Evolutionary conservation across 1,140 invertebrate genomes (phyloP), one percentile per base, ranked within the genome.

Genomic region (Heliothis subflexa): DNA sequence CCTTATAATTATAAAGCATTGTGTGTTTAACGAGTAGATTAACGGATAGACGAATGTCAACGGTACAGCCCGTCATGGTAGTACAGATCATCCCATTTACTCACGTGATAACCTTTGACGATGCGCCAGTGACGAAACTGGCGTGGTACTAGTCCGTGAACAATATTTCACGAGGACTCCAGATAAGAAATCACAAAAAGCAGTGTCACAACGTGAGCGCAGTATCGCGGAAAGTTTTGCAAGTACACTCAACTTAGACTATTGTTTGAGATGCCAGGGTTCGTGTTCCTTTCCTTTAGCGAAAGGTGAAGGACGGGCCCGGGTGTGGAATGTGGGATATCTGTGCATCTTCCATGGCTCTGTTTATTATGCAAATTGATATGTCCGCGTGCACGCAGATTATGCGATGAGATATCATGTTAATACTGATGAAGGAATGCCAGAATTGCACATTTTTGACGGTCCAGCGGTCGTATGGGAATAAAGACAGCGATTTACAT

Each of bases 111-210:
- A 91, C 86, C 87, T 89, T 88, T 90, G 84, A 85, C 85, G 82
- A 78, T 57, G 83, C 66, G 80, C 83, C 74, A 83, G 70, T 91
- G 86, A 83, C 82, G 89, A 90, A 91, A 91, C 80, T 71, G 80
- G 79, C 72, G 77, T 81, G 81, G 81, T 92, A 88, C 86, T 92
- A 89, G 86, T 89, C 84, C 88, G 87, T 84, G 88, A 86, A 83
- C 78, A 86, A 86, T 86, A 88, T 86, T 90, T 87, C 86, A 87
- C 80, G 80, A 88, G 82, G 85, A 83, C 83, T 86, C 57, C 68
- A 87, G 90, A 93, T 93, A 92, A 89, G 85, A 81, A 81, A 90
- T 91, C 87, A 86, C 84, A 87, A 89, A 89, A 90, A 86, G 84
- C 25, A 81, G 80, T 89, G 86, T 88, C 90, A 88, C 84, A 90